Conservation (phyloP, 2,888 invertebrate genomes). For the Exephanes ischioxanthus region DNA sequence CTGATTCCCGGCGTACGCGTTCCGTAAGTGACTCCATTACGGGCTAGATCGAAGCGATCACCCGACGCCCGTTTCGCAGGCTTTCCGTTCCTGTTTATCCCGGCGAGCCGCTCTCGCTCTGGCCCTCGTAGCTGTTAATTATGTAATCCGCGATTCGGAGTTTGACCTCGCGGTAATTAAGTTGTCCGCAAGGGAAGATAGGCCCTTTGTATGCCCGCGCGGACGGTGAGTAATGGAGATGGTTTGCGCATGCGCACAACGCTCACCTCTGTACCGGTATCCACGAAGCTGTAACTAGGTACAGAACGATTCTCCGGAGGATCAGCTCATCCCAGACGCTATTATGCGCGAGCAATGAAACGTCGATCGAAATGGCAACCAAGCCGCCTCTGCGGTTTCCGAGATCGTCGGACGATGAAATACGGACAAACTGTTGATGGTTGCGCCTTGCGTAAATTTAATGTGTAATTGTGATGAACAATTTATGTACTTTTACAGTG, state of each 20-base stretch:
- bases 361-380: conserved; percentile 33
- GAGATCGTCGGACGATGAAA: not conserved
- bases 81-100: conserved; percentile 50
- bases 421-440: not conserved
- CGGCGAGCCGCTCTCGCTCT: not conserved
- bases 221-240: conserved; percentile 59
- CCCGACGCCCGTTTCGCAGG: conserved; percentile 37
- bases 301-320: conserved; percentile 32
- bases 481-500: too few species aligned
- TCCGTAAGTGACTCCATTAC: conserved; percentile 61
- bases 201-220: conserved; percentile 58
- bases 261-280: not conserved
- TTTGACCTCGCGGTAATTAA: conserved; percentile 68
- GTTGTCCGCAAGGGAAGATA: conserved; percentile 66
- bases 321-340: conserved; percentile 27
- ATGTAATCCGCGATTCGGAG: conserved; percentile 67
- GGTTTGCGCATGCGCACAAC: conserved; percentile 3
- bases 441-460: too few species aligned
- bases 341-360: conserved; percentile 57
- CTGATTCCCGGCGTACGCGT: conserved; percentile 54
- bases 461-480: too few species aligned
- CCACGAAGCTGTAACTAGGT: not conserved
- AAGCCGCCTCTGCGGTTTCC: conserved; percentile 1
- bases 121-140: conserved; percentile 63
- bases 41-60: conserved; percentile 48